These are phyloP conservation scores for Leptinotarsa juncta DNA, from an alignment of 2,888 invertebrate species.

Conservation along the genomic window DNA sequence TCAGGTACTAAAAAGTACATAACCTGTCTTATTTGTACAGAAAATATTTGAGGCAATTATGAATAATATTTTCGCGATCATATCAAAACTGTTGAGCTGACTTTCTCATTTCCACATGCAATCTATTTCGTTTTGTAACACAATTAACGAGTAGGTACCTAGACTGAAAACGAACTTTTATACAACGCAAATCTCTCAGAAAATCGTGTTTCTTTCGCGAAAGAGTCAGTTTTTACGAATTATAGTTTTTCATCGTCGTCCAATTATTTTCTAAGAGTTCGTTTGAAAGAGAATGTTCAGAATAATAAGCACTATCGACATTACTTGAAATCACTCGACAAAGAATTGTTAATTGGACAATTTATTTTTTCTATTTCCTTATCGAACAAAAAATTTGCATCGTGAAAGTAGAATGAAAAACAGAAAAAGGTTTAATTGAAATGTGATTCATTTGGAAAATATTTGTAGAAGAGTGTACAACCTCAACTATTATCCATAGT, in stretches of 20 bases:
- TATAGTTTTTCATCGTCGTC: background rate
- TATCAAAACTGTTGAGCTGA: too few species aligned
- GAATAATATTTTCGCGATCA: too few species aligned
- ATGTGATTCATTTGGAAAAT: conserved; percentile 3
- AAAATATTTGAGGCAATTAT: too few species aligned
- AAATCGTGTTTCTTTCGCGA: background rate
- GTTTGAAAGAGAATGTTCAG: conserved; percentile 26
- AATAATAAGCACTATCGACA: conserved; percentile 40
- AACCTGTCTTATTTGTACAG: too few species aligned
- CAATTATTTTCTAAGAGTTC: conserved; percentile 36
- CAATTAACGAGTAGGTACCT: too few species aligned
- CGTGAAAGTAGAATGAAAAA: conserved; percentile 39
- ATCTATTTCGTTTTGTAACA: too few species aligned
- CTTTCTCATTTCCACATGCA: too few species aligned
- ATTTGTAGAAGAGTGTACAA: background rate
- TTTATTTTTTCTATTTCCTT: conserved; percentile 46
- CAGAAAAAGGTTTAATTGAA: conserved; percentile 2
- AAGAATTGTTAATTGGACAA: conserved; percentile 44
- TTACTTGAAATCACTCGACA: conserved; percentile 26
- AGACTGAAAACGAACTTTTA: background rate
- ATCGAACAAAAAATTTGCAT: conserved; percentile 44
- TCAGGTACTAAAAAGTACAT: too few species aligned
- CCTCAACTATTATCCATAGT: too few species aligned
- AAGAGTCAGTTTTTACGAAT: background rate
- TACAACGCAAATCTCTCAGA: conserved; percentile 2